Conservation (phyloP, 2,888 invertebrate species). For the Drosophila kuntzei region DNA sequence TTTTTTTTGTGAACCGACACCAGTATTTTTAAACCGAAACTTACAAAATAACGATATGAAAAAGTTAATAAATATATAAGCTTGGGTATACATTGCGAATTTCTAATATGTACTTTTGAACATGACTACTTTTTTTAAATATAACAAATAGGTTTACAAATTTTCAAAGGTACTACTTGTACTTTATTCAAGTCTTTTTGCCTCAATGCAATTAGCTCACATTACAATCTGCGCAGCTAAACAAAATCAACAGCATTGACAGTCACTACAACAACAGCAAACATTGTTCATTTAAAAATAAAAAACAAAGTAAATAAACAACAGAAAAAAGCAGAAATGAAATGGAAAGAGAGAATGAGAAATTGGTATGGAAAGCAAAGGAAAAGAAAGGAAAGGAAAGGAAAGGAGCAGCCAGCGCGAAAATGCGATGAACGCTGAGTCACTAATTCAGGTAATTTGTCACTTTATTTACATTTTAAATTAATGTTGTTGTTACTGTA, state of each 20-base stretch:
- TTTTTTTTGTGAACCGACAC: no score
- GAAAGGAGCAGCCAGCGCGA: constrained; percentile 43
- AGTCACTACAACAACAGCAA: constrained; percentile 20
- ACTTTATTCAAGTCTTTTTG: background rate
- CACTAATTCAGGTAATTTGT: constrained; percentile 81
- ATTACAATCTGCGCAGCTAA: constrained; percentile 43
- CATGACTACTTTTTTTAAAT: no score
- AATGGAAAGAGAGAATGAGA: constrained; percentile 3
- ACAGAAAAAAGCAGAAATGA: constrained; percentile 3
- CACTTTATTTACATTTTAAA: constrained; percentile 81
- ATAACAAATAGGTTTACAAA: no score
- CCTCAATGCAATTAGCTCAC: constrained; percentile 47
- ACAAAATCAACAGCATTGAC: constrained; percentile 51
- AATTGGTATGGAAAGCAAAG: constrained; percentile 10
- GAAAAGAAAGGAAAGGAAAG: constrained; percentile 16
- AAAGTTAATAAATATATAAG: no score
- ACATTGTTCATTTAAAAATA: constrained; percentile 43
- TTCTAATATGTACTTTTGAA: no score
- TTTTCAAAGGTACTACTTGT: no score
- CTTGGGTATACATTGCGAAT: no score
- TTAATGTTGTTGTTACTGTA: constrained; percentile 60
- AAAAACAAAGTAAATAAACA: constrained; percentile 38
- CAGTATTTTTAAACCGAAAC: no score
- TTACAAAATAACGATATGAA: no score
- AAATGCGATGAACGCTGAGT: constrained; percentile 65